Base-by-base conservation (phyloP, 2,113 vertebrate species). In the Agapornis roseicollis region DNA sequence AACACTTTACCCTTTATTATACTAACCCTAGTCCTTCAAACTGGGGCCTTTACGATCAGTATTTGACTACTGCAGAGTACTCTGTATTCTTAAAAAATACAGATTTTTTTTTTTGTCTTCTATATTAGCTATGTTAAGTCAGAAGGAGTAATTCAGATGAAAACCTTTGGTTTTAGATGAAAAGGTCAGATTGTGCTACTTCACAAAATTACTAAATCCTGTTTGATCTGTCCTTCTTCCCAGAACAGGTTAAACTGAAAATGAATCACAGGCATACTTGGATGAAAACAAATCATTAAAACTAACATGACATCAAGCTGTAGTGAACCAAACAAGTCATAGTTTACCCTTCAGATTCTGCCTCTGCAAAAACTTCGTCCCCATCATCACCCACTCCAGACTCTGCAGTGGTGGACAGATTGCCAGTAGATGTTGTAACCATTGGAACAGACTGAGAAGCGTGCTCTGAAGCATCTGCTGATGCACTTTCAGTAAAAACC, bases 361-460 rank as follows among this genome's bases (percentile, higher is more conserved):
- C 97, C 95, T 99, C 99, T 92, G 99, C 97, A 68, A 99, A 99
- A 41, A 98, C 98, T 76, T 99, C 98, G 6, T 99, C 99, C 5
- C 98, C 97, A 20, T 99, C 99, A 28, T 99, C 99, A 7, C 98
- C 98, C 4, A 98, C 8, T 52, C 98, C 83, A 25, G 98, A 96
- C 49, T 98, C 98, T 13, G 98, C 97, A 22, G 98, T 96, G 52
- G 98, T 98, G 33, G 98, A 98, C 53, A 98, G 97, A 84, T 97
- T 97, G 16, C 98, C 98, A 11, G 99, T 99, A 58, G 99, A 99
- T 0, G 99, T 99, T 65, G 98, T 99, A 72, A 99, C 99, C 98
- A 98, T 99, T 20, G 99, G 99, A 87, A 99, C 99, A 2, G 99
- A 99, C 97, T 99, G 99, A 15, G 99, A 99, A 18, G 99, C 98